Conservation (phyloP, 2,888 invertebrate species). For the Anticlea derivata region DNA sequence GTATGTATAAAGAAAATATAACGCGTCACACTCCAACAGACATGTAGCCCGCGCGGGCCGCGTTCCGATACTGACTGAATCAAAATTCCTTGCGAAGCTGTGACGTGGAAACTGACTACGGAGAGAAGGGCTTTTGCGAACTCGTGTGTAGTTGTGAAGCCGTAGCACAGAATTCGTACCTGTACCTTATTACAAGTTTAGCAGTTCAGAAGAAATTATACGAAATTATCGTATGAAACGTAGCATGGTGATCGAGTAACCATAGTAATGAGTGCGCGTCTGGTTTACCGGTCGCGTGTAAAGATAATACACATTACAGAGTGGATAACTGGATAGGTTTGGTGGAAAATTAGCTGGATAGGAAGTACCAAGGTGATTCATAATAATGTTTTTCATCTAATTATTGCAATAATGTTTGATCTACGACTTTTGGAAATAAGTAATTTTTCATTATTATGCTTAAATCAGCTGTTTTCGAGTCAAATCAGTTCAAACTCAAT, state of each 20-base stretch:
- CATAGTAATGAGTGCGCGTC: background rate
- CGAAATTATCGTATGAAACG: conserved; percentile 4
- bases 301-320: no score
- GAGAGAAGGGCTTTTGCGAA: conserved; percentile 17
- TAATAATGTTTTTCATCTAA: no score
- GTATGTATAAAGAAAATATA: conserved; percentile 36
- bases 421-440: no score
- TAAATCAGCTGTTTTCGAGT: no score
- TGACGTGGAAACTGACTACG: conserved; percentile 31
- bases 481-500: no score
- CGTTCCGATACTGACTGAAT: conserved; percentile 69
- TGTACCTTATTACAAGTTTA: background rate
- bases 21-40: conserved; percentile 36
- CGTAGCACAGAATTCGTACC: background rate
- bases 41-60: conserved; percentile 56
- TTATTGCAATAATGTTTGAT: no score
- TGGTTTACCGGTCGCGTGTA: conserved; percentile 6
- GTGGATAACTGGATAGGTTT: no score
- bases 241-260: conserved; percentile 4
- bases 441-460: no score
- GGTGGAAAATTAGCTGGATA: no score
- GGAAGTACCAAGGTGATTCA: no score
- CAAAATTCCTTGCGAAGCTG: conserved; percentile 36
- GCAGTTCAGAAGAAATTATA: conserved; percentile 3
- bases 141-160: conserved; percentile 2